Evolutionary conservation across 2,797 vertebrate genomes (phyloP), one percentile per base, ranked within the genome.

Genomic region (Tokudaia muenninki): DNA sequence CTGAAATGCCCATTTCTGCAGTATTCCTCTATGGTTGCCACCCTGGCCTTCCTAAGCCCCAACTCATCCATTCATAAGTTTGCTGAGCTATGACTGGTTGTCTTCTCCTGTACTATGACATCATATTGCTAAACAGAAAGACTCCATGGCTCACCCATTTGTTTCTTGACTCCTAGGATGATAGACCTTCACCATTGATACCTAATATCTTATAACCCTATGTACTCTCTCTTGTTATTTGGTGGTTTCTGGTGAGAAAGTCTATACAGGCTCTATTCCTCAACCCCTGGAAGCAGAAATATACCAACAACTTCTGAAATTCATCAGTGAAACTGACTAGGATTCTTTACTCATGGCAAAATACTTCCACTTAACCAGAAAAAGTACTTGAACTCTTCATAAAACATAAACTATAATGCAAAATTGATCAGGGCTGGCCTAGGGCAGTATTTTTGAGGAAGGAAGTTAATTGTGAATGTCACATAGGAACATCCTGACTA

Each of bases 361-460:
- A 75, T 3, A 0, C 8, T 90, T 87, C 29, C 31, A 55, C 74
- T 84, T 82, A 87, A 9, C 4, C 70, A 90, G 52, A 17, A 82
- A 96, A 78, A 12, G 1, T 9, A 94, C 94, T 94, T 74, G 7
- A 79, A 84, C 72, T 92, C 72, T 77, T 72, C 75, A 67, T 82
- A 55, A 83, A 65, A 55, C 31, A 87, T 24, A 75, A 94, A 79
- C 70, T 11, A 31, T 63, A 83, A 34, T 14, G 13, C 21, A 96
- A 75, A 92, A 91, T 80, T 92, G 92, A 77, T 81, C 29, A 6
- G 44, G 57, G 34, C 16, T 92, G 79, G 29, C 55, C 75, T 92
- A 89, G 31, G 63, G 44, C 7, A 34, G 88, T 55, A n/a, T 13
- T 79, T 93, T 44, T 34, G 50, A 81, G 41, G 86, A 92, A 81